Evolutionary conservation across 2,797 vertebrate species (phyloP).

Genomic region (Anomalospiza imberbis): DNA sequence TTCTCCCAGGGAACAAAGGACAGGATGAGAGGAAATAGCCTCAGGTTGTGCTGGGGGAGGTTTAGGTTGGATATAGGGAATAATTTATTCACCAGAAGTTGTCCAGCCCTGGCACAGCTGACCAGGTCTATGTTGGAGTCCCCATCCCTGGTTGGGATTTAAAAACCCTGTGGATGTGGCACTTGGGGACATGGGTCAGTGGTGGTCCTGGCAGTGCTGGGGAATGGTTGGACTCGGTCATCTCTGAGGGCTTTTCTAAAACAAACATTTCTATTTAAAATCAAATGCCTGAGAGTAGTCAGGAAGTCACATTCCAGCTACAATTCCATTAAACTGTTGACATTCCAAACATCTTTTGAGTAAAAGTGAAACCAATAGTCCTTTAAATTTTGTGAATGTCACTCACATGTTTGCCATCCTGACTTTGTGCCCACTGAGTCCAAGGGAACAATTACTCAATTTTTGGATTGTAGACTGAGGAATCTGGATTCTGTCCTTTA

Average conservation of each 20-base stretch:
- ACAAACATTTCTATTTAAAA: not conserved
- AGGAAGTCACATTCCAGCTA: not conserved
- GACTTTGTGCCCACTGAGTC: not conserved
- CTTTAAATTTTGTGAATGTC: not conserved
- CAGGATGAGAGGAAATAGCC: not conserved
- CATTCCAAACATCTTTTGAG: not conserved
- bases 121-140: not conserved
- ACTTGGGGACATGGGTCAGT: not conserved
- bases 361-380: not conserved
- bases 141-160: not conserved
- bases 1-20: not conserved
- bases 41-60: not conserved
- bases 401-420: not conserved
- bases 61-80: not conserved
- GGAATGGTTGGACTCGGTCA: accelerated
- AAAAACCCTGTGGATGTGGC: not conserved
- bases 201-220: not conserved
- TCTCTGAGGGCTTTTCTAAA: not conserved
- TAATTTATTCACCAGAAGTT: not conserved
- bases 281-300: not conserved
- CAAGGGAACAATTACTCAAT: not conserved
- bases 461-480: not conserved
- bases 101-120: not conserved
- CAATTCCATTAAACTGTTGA: not conserved
- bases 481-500: not conserved